A percentile compares a stretch with the other conserved stretches of the same genome.
Conservation (phyloP, 2,797 vertebrate genomes). For the Xiphophorus birchmanni region DNA sequence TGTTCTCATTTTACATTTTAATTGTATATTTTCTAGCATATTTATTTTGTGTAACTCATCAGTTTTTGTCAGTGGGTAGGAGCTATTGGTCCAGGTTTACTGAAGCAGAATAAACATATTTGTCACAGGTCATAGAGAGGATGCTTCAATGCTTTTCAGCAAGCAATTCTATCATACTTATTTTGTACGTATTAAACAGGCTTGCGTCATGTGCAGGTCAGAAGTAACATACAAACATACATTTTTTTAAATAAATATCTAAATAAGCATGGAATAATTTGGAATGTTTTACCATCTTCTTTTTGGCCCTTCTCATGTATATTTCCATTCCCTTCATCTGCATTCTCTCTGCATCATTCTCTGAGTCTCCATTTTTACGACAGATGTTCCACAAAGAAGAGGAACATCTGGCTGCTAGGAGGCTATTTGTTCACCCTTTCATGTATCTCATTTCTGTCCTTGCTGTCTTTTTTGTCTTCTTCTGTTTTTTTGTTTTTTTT, state of each 20-base stretch:
- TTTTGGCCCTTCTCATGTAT: constrained; percentile 3
- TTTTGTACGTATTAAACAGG: neutral
- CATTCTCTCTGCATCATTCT: constrained; percentile 4
- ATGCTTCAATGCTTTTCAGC: neutral
- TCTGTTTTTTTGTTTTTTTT: constrained; percentile 6
- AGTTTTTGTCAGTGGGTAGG: neutral
- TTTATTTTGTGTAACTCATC: neutral
- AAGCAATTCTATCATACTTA: neutral
- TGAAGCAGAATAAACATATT: constrained; percentile 11
- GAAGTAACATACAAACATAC: neutral
- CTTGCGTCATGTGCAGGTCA: neutral
- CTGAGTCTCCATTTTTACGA: constrained; percentile 25
- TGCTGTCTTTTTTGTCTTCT: neutral
- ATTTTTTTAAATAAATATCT: neutral
- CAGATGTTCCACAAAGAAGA: constrained; percentile 63
- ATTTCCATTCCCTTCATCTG: neutral
- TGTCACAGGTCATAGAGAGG: constrained; percentile 1
- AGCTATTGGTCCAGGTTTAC: neutral
- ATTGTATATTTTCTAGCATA: neutral
- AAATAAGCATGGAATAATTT: neutral
- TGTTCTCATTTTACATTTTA: neutral
- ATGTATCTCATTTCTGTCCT: constrained; percentile 33
- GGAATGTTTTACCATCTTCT: neutral
- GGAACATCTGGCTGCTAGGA: constrained; percentile 69
- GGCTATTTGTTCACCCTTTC: constrained; percentile 64